Base-by-base conservation (phyloP, 2,888 invertebrate species). In the Heliconius sara region DNA sequence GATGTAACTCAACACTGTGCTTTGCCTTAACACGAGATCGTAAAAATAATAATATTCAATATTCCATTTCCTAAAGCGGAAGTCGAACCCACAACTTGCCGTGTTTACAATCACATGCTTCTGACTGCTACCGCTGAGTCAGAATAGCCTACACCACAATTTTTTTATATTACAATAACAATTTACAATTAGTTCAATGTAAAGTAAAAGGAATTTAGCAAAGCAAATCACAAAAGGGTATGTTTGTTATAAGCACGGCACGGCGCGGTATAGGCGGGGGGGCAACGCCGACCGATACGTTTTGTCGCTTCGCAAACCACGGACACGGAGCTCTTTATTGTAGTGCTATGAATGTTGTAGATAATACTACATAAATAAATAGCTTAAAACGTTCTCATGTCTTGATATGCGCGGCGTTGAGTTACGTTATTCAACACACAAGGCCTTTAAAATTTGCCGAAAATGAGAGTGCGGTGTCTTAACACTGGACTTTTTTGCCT, bases 241-340 rank as follows among this genome's bases (percentile, higher is more conserved):
- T 83, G 81, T 81, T 79, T 82, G 83, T 81, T 84, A 83, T 81
- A 82, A 81, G 79, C 82, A 79, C 81, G 60, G 60, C 82, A 76
- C 81, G 60, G n/a, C 60, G 3, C 60, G 78, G 83, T 83, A 79
- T 76, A 81, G 80, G 80, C 80, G 81, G 82, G 83, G 84, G 52
- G 85, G 84, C 85, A 84, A 84, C 85, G 86, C 87, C 87, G 82
- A 88, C 92, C 93, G 92, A 94, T 94, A 93, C 91, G 93, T 94
- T 94, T 93, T 93, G 94, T 92, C 92, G 92, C 90, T 91, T 90
- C 89, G 87, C 88, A 89, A 87, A 86, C 87, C 86, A 88, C 87
- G 87, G 86, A 87, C 84, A 85, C 87, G 86, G 85, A 85, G 84
- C 87, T 83, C 84, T 79, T 73, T 73, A 65, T 16, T 25, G 60